Base-by-base conservation (phyloP, 2,113 vertebrate genomes). In the Hippocampus zosterae region DNA sequence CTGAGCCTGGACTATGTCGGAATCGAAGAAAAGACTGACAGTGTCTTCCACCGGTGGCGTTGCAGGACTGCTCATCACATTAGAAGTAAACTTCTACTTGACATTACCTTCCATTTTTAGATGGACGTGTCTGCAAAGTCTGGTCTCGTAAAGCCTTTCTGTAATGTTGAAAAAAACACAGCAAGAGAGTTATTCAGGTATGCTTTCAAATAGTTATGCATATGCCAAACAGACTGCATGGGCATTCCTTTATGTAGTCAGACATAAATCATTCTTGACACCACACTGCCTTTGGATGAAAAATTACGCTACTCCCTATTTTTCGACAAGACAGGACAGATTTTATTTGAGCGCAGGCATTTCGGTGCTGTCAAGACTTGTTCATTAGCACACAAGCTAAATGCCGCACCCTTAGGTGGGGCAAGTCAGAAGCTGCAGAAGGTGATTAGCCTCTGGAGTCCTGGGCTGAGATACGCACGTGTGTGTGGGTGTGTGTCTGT, bases 121-220 rank as follows among this genome's bases (percentile, higher is more conserved):
- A 84, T 21, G 0, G 0, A 9, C 23, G 46, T 0, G 0, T 84
- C 84, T 3, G 0, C 0, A 70, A 91, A 91, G 53, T 90, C 70
- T 0, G 4, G 0, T 80, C 61, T 89, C 0, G 1, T 3, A 62
- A 55, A 92, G 11, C 90, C 90, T 85, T 87, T 90, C 92, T 93
- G 87, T 73, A 90, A 90, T 65, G 23, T 15, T 44, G 15, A 50
- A 18, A 48, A 76, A 88, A 48, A 81, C 69, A 70, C 68, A 65
- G 56, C 27, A 18, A 57, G 15, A 52, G 6, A 16, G 57, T 59
- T 29, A 59, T 59, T 57, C 11, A 12, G 11, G 21, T 27, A 12
- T 27, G 11, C 11, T 27, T 13, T 50, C 8, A 53, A 53, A 53
- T 53, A 53, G 21, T n/a, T n/a, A 8, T n/a, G 42, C 61, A 64